Base-by-base conservation (phyloP, 2,797 vertebrate genomes). In the Chrysocyon brachyurus region DNA sequence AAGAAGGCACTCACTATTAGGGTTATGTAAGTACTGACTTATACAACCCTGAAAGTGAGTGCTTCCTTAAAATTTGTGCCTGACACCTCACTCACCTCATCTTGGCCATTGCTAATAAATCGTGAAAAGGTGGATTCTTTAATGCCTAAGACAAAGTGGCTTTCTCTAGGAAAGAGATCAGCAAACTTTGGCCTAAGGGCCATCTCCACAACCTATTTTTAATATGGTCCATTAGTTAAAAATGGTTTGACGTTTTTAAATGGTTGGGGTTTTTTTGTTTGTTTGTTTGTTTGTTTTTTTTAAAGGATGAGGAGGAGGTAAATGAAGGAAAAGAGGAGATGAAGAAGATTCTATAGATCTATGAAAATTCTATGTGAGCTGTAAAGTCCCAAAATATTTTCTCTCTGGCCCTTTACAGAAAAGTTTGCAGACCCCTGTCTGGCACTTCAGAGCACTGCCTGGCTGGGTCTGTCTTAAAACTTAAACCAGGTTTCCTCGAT, bases 211-310 rank as follows among this genome's bases (percentile, higher is more conserved):
- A 15, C 10, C 36, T 90, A 26, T 70, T 87, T 90, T 96, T 21
- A 14, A 21, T 54, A 33, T 70, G 49, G 22, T 16, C 22, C 26
- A 21, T 17, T 49, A 75, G 4, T 52, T 75, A 16, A 89, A 84
- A 94, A 56, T 64, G 46, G 0, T 54, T 93, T 97, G 83, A 52
- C 26, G 78, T 77, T 91, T 95, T 73, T 68, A 87, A 75, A 12
- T 14, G 22, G 3, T 77, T 92, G 14, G 24, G 26, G 33, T 33
- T 33, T 63, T 14, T 14, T 63, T 28, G 6, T 22, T 59, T 24
- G 3, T 3, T 22, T 21, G 36, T 28, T 63, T 0, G 14, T 15
- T 7, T 28, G 7, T 31, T 16, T 28, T 28, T 84, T 91, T 24
- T 22, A 22, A 84, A 88, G 40, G 33, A 75, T 26, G 26, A 8